A percentile compares a stretch with the other conserved stretches of the same genome.
phyloP scores from a whole-genome alignment of 2,113 vertebrate species.

The Leucoraja erinaceus region DNA sequence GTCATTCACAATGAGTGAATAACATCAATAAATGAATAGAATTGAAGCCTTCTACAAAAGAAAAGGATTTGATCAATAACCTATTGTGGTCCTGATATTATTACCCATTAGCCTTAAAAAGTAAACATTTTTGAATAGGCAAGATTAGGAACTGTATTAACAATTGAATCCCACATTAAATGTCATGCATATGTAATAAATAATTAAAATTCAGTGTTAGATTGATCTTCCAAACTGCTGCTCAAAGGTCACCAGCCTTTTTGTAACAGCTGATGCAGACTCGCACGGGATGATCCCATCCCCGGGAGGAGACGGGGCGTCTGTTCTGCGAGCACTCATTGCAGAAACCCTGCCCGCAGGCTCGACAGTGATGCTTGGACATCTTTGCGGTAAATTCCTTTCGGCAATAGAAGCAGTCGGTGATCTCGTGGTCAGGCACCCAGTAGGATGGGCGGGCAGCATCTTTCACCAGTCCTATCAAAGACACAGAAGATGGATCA shows the following conservation, averaged over 20 bases:
- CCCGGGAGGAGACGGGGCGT: constrained; percentile 82
- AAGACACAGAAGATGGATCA: not conserved
- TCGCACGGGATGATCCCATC: constrained; percentile 95
- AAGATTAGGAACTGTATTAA: constrained; percentile 11
- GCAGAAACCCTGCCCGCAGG: constrained; percentile 94
- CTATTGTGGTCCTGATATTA: not conserved
- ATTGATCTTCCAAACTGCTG: not conserved
- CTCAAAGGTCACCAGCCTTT: constrained; percentile 90
- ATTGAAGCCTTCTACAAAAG: not conserved
- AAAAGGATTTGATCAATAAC: not conserved
- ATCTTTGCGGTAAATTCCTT: constrained; percentile 85
- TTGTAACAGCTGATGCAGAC: constrained; percentile 88
- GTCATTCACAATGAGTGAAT: not conserved
- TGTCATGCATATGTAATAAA: constrained; percentile 25
- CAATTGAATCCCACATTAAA: not conserved
- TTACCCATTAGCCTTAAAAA: not conserved
- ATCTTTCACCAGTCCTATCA: constrained; percentile 83
- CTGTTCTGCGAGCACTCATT: constrained; percentile 83
- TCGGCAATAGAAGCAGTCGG: constrained; percentile 78
- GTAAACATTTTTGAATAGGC: not conserved
- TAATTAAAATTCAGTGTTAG: constrained; percentile 11
- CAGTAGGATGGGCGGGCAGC: constrained; percentile 91
- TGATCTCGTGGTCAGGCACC: constrained; percentile 95
- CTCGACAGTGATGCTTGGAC: constrained; percentile 94
- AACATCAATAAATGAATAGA: not conserved